Percentiles rank a stretch among this genome's conserved stretches.
Conservation (phyloP, 2,888 invertebrate species). For the Cyrtodaria siliqua region DNA sequence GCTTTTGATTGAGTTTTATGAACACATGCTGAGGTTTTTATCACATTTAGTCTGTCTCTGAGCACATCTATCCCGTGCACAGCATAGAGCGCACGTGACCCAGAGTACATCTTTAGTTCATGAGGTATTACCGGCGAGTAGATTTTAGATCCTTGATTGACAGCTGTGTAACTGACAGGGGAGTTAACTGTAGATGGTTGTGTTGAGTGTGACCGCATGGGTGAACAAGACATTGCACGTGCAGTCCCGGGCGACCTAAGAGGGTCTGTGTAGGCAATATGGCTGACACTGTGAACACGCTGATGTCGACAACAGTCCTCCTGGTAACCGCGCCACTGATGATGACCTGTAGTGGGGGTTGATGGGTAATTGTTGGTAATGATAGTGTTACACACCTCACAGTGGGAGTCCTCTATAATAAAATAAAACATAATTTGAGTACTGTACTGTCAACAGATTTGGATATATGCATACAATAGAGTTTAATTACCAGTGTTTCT, state of each 20-base stretch:
- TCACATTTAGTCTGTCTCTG: constrained; percentile 63
- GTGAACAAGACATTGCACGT: constrained; percentile 73
- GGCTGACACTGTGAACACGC: constrained; percentile 81
- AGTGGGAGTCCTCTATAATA: constrained; percentile 48
- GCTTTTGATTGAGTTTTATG: constrained; percentile 77
- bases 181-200: constrained; percentile 63
- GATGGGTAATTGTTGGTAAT: constrained; percentile 39
- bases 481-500: no score
- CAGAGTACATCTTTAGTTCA: constrained; percentile 64
- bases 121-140: constrained; percentile 73
- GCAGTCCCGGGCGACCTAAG: constrained; percentile 70
- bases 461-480: no score
- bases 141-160: constrained; percentile 54
- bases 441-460: no score
- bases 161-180: constrained; percentile 60
- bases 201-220: constrained; percentile 62
- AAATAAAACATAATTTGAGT: no score
- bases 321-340: constrained; percentile 60
- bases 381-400: constrained; percentile 55
- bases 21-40: constrained; percentile 68
- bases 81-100: constrained; percentile 56
- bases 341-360: constrained; percentile 24
- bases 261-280: constrained; percentile 69
- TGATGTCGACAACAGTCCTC: constrained; percentile 76
- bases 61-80: constrained; percentile 61